Base-by-base conservation (phyloP, 30 jellyfish, hydroid and myxozoan species). In the Hydractinia symbiolongicarpus region DNA sequence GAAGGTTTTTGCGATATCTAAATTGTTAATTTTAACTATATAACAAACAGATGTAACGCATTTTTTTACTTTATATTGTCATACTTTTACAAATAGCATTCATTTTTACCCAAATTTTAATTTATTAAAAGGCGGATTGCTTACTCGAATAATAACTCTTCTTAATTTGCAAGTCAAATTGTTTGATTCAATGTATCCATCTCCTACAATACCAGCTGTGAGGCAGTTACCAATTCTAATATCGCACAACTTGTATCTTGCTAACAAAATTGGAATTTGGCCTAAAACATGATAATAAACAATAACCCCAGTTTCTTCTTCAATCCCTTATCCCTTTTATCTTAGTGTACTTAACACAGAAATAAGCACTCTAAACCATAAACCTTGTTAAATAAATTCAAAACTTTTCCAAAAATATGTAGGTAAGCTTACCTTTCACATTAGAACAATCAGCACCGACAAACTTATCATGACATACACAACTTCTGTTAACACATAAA, bases 401-500 rank as follows among this genome's bases (percentile, higher is more conserved):
- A 44, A 64, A 64, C 19, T 13, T 6, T 6, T 64, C 52, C 0
- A 13, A 7, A 13, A 64, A 64, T 64, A 13, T 13, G 7, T n/a
- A 64, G 5, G 17, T 64, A 7, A 64, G 9, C 9, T 64, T 64
- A 64, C 74, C 74, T 64, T 44, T n/a, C 0, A n/a, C 16, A 64
- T 7, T 13, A 64, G 74, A 64, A 64, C 74, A 64, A 13, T 64
- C 74, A 64, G 40, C 4, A n/a, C 19, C 74, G 52, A 64, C 40
- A 51, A 64, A 64, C 19, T 4, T 51, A 64, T 6, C 74, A 64
- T 64, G 19, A 13, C 74, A 64, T 6, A 64, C 19, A 13, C 74
- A 64, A 64, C 52, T 64, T 13, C 74, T 7, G 16, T 64, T 64
- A 44, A 64, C 74, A 13, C 74, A 64, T n/a, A 64, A n/a, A 64